A percentile compares a stretch with the other conserved stretches of the same genome.
Evolutionary conservation across 1,140 invertebrate genomes (phyloP).

Genomic region (Odontomachus brunneus): DNA sequence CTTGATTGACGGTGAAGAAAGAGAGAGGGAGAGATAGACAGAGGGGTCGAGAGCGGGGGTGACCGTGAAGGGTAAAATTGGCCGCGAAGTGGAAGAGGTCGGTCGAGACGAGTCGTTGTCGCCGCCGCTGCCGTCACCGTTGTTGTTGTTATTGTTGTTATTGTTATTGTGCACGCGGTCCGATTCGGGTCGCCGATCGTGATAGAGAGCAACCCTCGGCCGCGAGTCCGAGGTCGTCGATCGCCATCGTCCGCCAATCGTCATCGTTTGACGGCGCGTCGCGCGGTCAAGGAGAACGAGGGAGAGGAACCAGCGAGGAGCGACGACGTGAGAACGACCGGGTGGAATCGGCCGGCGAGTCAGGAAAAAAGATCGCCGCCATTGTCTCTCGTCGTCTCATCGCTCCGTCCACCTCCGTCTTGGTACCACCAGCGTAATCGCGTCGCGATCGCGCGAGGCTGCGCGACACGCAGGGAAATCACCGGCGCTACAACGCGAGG

Average conservation of each 20-base stretch:
- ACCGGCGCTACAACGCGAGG: conserved; percentile 46
- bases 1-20: conserved; percentile 14
- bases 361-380: not conserved
- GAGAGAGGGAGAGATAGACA: conserved; percentile 28
- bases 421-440: conserved; percentile 10
- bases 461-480: conserved; percentile 20
- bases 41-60: conserved; percentile 16
- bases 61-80: conserved; percentile 22
- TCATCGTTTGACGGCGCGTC: not conserved
- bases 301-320: conserved; percentile 3
- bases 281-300: not conserved
- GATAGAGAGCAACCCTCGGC: conserved; percentile 1
- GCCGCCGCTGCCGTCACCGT: conserved; percentile 40
- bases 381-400: not conserved
- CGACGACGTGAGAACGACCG: conserved; percentile 5
- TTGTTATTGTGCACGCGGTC: conserved; percentile 60
- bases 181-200: conserved; percentile 27
- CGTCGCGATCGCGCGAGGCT: conserved; percentile 10
- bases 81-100: conserved; percentile 1
- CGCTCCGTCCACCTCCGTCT: conserved; percentile 24
- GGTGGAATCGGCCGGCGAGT: not conserved
- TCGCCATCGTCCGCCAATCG: conserved; percentile 12
- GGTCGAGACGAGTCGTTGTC: conserved; percentile 54
- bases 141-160: conserved; percentile 43
- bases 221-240: conserved; percentile 19